Evolutionary conservation across 2,888 invertebrate genomes (phyloP), one percentile per base, ranked within the genome.

Genomic region (Amiota minor): DNA sequence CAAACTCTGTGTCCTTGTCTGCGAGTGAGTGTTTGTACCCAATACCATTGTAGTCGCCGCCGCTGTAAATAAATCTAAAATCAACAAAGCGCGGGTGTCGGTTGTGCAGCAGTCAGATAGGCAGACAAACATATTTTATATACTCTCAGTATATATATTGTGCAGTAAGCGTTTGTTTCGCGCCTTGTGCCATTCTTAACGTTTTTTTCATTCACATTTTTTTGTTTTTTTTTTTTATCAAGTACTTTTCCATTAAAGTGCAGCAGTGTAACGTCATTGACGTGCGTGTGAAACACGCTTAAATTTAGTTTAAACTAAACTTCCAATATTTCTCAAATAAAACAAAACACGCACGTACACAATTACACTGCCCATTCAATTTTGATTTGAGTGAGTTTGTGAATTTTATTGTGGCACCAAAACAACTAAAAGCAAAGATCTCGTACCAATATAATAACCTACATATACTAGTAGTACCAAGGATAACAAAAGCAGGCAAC

Each of bases 211-310:
- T 35, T 35, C 35, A 35, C 2, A 23, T 23, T 23, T 23, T 23
- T 23, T 23, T 23, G 1, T 23, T 23, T 23, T 23, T 23, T 35
- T 6, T 35, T 18, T 64, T 47, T 12, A 18, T 65, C 20, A 49
- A 65, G 20, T 59, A 59, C 11, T 49, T 65, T 65, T 65, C 49
- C 65, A 65, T 12, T 23, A 20, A 23, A 23, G 23, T 14, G 14
- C 23, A 23, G 61, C 61, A 23, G 20, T 23, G 49, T 47, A 18
- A 18, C n/a, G 65, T 49, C 49, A 23, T 14, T 65, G 11, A 65
- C 16, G 65, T 65, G 65, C 65, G 65, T 65, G 65, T 65, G 47
- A 47, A 65, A 65, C 65, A 65, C 65, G 65, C 47, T 65, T 12
- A 53, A 49, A 11, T 16, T 65, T n/a, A 18, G 16, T 65, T 47